Evolutionary conservation across 1,140 invertebrate genomes (phyloP), one percentile per base, ranked within the genome.

Genomic region (Drosophila repleta): DNA sequence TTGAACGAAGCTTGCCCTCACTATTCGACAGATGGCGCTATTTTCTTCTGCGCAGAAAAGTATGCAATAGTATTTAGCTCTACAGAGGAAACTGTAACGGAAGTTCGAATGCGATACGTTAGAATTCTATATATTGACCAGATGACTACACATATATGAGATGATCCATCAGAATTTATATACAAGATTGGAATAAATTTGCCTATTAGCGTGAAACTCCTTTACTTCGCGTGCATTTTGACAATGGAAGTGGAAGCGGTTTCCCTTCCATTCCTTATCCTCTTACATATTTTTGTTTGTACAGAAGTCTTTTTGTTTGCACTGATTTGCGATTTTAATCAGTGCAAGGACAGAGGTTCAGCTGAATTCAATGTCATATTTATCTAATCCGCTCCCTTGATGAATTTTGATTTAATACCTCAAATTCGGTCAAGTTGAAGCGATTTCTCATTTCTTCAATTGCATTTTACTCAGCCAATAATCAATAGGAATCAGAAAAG

Each of bases 391-490:
- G 11, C 17, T 37, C 10, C 17, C 43, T 24, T 29, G 18, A 68
- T 68, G 41, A 52, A 26, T 53, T 64, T 53, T 63, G 37, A 55
- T 53, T 76, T 60, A 37, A 32, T 26, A 11, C 8, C 35, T 29
- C 21, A 48, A 85, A 66, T 15, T 68, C 74, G 82, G 78, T 82
- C 82, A 85, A 87, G 78, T 82, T 82, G 71, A 70, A 71, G 32
- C 49, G 48, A 66, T 32, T 63, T 75, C 52, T 43, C 10, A 20
- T 71, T 18, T 58, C 39, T 15, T 52, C 52, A 73, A 68, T 73
- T 68, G 70, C 32, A 52, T 62, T 58, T 45, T 24, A 37, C 21
- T 39, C 43, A 18, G 53, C 57, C 48, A 72, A 39, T 15, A 52
- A 41, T n/a, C 45, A 75, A 18, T 63, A 17, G 13, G 15, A 48